Evolutionary conservation across 2,797 vertebrate genomes (phyloP).

Genomic region (Aphelocoma californica): DNA sequence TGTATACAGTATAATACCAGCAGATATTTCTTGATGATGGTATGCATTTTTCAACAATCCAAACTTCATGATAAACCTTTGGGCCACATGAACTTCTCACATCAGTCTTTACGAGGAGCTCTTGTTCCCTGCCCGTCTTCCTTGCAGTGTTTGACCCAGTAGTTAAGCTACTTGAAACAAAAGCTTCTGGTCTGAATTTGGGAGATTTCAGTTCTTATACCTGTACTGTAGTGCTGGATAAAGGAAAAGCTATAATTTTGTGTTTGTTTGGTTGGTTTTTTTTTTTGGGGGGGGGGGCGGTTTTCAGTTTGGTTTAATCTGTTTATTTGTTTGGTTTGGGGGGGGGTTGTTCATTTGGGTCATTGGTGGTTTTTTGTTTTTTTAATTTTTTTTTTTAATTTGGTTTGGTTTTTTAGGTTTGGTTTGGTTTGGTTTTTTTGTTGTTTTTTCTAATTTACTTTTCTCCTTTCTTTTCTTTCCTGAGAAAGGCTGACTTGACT

Average conservation of each 20-base stretch:
- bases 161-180: background rate
- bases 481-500: background rate
- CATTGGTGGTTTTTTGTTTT: background rate
- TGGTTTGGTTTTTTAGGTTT: background rate
- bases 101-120: background rate
- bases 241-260: rapidly evolving
- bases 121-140: background rate
- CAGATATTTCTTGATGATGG: background rate
- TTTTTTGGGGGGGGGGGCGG: too few species aligned
- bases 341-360: too few species aligned
- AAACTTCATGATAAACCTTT: background rate
- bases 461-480: background rate
- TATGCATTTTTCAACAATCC: background rate
- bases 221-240: background rate
- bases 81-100: background rate
- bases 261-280: background rate
- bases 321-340: background rate
- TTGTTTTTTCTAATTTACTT: background rate
- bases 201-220: background rate
- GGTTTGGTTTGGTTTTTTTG: rapidly evolving
- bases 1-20: background rate
- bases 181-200: background rate
- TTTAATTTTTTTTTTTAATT: background rate
- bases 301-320: background rate
- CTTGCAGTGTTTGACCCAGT: background rate